Conservation (phyloP, 2,888 invertebrate species). For the Sesia apiformis region DNA sequence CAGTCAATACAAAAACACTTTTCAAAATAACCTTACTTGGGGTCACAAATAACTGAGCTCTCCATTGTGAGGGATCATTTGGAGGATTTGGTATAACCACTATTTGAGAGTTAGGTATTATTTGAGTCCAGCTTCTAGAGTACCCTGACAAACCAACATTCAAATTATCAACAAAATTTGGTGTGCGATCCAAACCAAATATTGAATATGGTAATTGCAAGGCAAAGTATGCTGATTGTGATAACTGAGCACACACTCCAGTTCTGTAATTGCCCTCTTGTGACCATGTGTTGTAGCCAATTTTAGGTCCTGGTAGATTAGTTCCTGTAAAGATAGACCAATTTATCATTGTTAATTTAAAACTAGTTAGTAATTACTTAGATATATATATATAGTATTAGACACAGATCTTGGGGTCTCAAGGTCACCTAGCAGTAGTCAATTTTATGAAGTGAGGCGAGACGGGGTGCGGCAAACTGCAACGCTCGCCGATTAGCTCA, state of each 20-base stretch:
- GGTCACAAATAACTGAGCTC: slow-evolving; percentile 93
- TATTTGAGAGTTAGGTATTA: slow-evolving; percentile 98
- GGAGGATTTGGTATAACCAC: slow-evolving; percentile 93
- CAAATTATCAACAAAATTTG: slow-evolving; percentile 95
- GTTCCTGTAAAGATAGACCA: slow-evolving; percentile 67
- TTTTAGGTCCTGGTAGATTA: slow-evolving; percentile 92
- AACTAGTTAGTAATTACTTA: no score
- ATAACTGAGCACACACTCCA: slow-evolving; percentile 89
- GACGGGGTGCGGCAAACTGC: no score
- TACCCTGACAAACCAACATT: slow-evolving; percentile 84
- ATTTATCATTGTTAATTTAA: no score
- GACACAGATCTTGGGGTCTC: no score
- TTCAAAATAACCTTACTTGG: slow-evolving; percentile 95
- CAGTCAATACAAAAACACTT: slow-evolving; percentile 91
- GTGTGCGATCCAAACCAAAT: slow-evolving; percentile 97
- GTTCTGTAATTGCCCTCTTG: slow-evolving; percentile 87
- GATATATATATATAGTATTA: no score
- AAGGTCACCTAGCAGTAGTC: no score
- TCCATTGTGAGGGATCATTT: slow-evolving; percentile 86
- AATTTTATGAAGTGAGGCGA: no score
- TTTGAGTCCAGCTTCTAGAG: slow-evolving; percentile 87
- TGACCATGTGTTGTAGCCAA: slow-evolving; percentile 90
- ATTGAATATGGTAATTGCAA: slow-evolving; percentile 96
- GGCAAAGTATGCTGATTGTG: slow-evolving; percentile 93
- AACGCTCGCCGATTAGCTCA: no score